Evolutionary conservation across 2,797 vertebrate genomes (phyloP), one percentile per base, ranked within the genome.

Genomic region (Harpagifer antarcticus): DNA sequence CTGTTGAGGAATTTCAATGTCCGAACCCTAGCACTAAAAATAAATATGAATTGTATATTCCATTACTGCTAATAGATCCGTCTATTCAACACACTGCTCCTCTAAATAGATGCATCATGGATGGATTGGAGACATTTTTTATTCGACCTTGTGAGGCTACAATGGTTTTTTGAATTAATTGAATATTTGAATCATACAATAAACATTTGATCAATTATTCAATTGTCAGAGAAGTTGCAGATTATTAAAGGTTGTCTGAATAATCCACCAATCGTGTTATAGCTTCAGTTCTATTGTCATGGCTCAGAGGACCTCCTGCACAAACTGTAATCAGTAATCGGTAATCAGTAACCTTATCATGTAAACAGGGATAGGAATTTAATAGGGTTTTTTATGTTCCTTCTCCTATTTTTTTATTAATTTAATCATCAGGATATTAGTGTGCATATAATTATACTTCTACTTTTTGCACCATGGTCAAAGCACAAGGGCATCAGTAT

Each of bases 371-470:
- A 66, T 62, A 31, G 50, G 8, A 61, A 62, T 64, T 47, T 56
- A 63, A 64, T 52, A 16, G 37, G 9, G 12, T 74, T 19, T 50
- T 59, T 4, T 14, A 1, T 42, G 43, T 45, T 31, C 19, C 9
- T 27, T 45, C 5, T 15, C 61, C 62, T 27, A 27, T 52, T 70
- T 52, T 47, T 47, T 37, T 27, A 27, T 61, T 31, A 53, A 68
- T 49, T 60, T 67, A 63, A 74, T 76, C 64, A 68, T 12, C 13
- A 56, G 2, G 33, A 37, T 37, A 9, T 9, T 7, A 37, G 33
- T 37, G 33, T 37, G 33, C 33, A 37, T 37, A 37, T 37, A 37
- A 37, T 37, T 37, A 8, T 37, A 2, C 8, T 37, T 37, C 8
- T 37, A 9, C 33, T 37, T 37, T 9, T 37, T 37, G 1, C 33